These are phyloP conservation scores for Ceratina calcarata DNA, from an alignment of 1,140 invertebrate species.

Conservation along the genomic window DNA sequence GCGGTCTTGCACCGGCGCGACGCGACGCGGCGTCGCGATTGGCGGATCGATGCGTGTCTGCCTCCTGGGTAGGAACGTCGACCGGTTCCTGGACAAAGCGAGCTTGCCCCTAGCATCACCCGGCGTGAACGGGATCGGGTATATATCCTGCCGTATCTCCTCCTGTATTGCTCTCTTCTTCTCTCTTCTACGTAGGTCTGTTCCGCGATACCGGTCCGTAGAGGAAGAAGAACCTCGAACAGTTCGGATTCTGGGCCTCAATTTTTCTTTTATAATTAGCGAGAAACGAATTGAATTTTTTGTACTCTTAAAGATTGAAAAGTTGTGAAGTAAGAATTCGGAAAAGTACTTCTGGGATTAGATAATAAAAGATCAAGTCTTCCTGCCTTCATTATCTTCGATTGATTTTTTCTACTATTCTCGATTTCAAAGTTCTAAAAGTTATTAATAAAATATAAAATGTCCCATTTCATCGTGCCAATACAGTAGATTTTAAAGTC, in stretches of 20 bases:
- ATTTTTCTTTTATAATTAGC: constrained; percentile 1
- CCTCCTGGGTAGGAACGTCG: constrained; percentile 64
- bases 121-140: constrained; percentile 56
- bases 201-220: constrained; percentile 52
- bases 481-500: no score
- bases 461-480: no score
- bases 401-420: no score
- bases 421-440: no score
- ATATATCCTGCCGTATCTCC: constrained; percentile 58
- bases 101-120: constrained; percentile 58
- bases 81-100: constrained; percentile 69
- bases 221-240: constrained; percentile 48
- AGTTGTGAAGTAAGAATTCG: no score
- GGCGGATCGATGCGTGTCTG: constrained; percentile 63
- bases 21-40: constrained; percentile 48
- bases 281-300: background rate
- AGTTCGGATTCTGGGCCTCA: constrained; percentile 25
- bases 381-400: no score
- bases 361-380: no score
- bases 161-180: constrained; percentile 10
- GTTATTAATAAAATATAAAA: no score
- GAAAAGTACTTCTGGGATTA: no score
- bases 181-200: background rate
- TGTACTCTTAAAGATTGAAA: background rate
- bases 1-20: constrained; percentile 13